These are phyloP conservation scores for Drosophila flavopinicola DNA, from an alignment of 2,888 invertebrate species.

Conservation along the genomic window DNA sequence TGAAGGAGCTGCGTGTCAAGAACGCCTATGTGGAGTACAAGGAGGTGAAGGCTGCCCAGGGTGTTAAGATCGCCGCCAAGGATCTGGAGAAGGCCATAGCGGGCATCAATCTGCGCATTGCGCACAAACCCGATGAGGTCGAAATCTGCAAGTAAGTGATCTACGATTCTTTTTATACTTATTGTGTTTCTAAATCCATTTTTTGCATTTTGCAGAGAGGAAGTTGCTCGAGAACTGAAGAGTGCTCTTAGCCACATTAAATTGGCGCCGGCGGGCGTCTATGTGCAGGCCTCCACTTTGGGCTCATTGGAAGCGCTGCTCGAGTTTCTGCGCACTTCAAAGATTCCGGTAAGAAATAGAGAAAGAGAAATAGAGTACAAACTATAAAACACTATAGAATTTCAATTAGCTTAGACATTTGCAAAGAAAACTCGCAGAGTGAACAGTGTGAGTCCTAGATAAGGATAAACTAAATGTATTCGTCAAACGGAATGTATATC, in stretches of 20 bases:
- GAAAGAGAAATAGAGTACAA: not conserved
- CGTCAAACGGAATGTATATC: too few relatives aligned
- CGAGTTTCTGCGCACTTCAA: conserved; percentile 95
- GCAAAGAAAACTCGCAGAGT: not conserved
- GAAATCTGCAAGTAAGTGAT: conserved; percentile 89
- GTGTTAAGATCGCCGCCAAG: conserved; percentile 99
- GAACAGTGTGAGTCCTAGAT: too few relatives aligned
- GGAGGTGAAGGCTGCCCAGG: conserved; percentile 97
- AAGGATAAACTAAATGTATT: too few relatives aligned
- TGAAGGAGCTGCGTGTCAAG: conserved; percentile 98
- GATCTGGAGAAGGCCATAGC: conserved; percentile 99
- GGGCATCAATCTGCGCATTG: conserved; percentile 95
- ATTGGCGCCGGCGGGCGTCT: conserved; percentile 95
- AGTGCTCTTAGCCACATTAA: conserved; percentile 96
- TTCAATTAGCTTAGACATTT: too few relatives aligned
- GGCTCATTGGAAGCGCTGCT: conserved; percentile 98
- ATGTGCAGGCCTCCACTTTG: conserved; percentile 99
- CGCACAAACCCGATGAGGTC: conserved; percentile 96
- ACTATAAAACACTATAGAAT: too few relatives aligned
- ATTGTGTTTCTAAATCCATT: not conserved
- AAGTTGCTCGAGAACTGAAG: conserved; percentile 94
- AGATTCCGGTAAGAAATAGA: conserved; percentile 93
- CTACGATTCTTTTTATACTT: not conserved
- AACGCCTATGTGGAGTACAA: conserved; percentile 97
- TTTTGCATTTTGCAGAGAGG: conserved; percentile 87